Conservation (phyloP, 2,113 vertebrate genomes). For the Phoenicopterus ruber region DNA sequence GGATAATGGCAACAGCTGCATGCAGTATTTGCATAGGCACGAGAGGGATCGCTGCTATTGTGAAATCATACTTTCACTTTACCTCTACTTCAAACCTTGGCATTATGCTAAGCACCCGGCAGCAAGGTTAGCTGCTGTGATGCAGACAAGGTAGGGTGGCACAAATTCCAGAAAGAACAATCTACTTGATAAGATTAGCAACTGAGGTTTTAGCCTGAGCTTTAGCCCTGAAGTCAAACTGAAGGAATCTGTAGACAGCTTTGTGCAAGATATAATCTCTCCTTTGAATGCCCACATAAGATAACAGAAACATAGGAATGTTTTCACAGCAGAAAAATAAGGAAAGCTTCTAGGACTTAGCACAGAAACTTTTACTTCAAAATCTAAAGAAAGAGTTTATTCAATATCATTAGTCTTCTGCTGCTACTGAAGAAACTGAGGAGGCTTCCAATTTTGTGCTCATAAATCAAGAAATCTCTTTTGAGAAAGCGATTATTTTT, state of each 20-base stretch:
- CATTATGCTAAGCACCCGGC: fast-evolving
- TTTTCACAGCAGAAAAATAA: neutral
- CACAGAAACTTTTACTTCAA: neutral
- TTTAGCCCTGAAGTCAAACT: neutral
- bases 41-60: neutral
- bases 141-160: neutral
- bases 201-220: neutral
- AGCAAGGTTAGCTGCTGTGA: neutral
- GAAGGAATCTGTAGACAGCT: neutral
- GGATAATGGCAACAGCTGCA: neutral
- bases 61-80: neutral
- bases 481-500: neutral
- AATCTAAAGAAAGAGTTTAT: neutral
- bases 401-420: neutral
- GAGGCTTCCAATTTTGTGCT: neutral
- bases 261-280: neutral
- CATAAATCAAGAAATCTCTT: neutral
- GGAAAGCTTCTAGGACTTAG: neutral
- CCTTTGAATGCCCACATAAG: neutral
- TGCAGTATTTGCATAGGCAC: neutral
- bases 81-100: neutral
- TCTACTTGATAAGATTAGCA: neutral
- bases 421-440: neutral
- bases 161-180: neutral
- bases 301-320: neutral